phyloP scores from a whole-genome alignment of 92 coral and sea anemone species.

The Blastomussa wellsi region DNA sequence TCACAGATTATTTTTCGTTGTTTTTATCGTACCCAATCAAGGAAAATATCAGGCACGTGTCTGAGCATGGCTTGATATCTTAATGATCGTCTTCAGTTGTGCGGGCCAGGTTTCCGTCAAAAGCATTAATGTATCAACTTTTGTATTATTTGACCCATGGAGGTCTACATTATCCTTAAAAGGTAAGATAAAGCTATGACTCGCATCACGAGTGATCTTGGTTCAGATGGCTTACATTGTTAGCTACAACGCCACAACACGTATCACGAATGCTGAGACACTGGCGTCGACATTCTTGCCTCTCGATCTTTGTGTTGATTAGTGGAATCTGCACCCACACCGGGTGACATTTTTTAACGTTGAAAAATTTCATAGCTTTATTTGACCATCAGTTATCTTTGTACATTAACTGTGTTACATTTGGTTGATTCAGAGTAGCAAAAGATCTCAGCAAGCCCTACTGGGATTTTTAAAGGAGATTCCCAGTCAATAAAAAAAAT shows the following conservation, averaged over 20 bases:
- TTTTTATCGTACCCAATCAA: background rate
- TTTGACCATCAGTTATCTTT: no score
- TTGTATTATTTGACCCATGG: conserved; percentile 8
- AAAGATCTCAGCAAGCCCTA: no score
- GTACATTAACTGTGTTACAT: no score
- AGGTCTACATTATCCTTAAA: background rate
- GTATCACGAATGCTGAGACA: no score
- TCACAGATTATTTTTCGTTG: background rate
- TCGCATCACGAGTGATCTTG: background rate
- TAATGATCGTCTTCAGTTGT: background rate
- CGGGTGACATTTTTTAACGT: no score
- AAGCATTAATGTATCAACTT: background rate
- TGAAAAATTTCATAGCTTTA: no score
- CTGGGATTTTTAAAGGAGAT: no score
- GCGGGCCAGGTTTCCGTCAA: background rate
- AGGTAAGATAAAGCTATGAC: background rate
- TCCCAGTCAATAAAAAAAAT: no score
- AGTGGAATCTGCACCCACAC: no score
- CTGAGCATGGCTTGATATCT: background rate
- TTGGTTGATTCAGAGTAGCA: no score
- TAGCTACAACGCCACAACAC: background rate
- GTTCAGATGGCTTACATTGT: background rate
- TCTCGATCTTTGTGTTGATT: no score
- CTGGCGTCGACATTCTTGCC: no score
- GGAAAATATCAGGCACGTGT: background rate